These are phyloP conservation scores for Lochmaea capreae DNA, from an alignment of 2,888 invertebrate species.

Conservation along the genomic window DNA sequence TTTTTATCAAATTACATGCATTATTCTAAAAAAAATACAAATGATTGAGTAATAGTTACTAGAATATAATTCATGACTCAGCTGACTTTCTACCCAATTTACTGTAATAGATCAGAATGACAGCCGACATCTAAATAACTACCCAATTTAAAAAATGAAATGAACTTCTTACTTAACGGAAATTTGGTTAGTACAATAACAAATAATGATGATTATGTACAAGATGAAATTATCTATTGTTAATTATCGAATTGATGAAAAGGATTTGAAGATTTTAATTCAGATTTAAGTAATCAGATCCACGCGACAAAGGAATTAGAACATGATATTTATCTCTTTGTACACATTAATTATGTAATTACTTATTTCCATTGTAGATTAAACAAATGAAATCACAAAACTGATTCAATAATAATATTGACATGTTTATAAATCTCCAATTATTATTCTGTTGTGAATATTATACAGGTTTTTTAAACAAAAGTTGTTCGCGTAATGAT, in stretches of 20 bases:
- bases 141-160: conserved; percentile 22
- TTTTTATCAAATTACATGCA: conserved; percentile 19
- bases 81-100: conserved; percentile 24
- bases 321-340: neutral
- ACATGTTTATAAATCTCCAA: neutral
- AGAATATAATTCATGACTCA: conserved; percentile 29
- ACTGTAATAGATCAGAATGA: conserved; percentile 14
- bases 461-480: too few relatives aligned
- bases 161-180: neutral
- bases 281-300: neutral
- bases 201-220: neutral
- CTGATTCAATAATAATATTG: neutral
- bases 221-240: neutral
- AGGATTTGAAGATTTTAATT: neutral
- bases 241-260: neutral
- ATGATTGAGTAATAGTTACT: conserved; percentile 21
- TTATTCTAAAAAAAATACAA: conserved; percentile 19
- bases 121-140: conserved; percentile 20
- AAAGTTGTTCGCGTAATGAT: too few relatives aligned
- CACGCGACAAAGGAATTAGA: neutral
- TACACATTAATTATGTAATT: neutral
- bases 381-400: neutral
- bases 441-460: too few relatives aligned
- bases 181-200: conserved; percentile 6
- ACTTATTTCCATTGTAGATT: neutral